phyloP scores from a whole-genome alignment of 2,113 vertebrate species.

The Neolamprologus hecqui region DNA sequence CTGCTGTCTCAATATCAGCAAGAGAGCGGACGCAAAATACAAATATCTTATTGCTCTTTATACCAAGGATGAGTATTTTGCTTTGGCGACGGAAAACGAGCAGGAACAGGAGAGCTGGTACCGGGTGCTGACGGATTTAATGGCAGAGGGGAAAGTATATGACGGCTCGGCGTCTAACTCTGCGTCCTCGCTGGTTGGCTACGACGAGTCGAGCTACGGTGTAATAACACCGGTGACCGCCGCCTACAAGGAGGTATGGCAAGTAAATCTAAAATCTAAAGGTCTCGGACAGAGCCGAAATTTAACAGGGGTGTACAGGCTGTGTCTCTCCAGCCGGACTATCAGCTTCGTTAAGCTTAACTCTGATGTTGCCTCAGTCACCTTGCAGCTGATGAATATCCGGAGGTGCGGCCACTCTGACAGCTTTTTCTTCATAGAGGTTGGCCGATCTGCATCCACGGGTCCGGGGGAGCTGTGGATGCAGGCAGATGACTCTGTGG shows the following conservation, averaged over 20 bases:
- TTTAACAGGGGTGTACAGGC: constrained; percentile 87
- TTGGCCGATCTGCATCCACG: constrained; percentile 89
- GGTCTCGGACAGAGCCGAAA: constrained; percentile 89
- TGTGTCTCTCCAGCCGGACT: constrained; percentile 89
- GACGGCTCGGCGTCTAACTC: constrained; percentile 72
- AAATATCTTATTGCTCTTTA: constrained; percentile 96
- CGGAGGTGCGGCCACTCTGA: constrained; percentile 96
- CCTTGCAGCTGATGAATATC: constrained; percentile 95
- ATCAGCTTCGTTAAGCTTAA: constrained; percentile 93
- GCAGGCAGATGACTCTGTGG: constrained; percentile 95
- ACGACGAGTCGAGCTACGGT: constrained; percentile 83
- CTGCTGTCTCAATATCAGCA: constrained; percentile 93
- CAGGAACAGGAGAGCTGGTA: constrained; percentile 94
- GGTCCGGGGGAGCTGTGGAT: constrained; percentile 98
- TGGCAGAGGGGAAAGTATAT: constrained; percentile 78
- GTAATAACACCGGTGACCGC: constrained; percentile 76
- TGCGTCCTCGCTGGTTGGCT: constrained; percentile 73
- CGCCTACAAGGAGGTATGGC: constrained; percentile 93
- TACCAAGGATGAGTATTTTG: constrained; percentile 96
- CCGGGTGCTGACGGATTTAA: constrained; percentile 80
- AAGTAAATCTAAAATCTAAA: constrained; percentile 90
- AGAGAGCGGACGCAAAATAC: constrained; percentile 93
- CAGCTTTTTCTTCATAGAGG: constrained; percentile 97
- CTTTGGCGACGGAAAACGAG: constrained; percentile 91
- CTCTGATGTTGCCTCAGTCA: constrained; percentile 85